Evolutionary conservation across 2,113 vertebrate genomes (phyloP).

Genomic region (Micromys minutus): DNA sequence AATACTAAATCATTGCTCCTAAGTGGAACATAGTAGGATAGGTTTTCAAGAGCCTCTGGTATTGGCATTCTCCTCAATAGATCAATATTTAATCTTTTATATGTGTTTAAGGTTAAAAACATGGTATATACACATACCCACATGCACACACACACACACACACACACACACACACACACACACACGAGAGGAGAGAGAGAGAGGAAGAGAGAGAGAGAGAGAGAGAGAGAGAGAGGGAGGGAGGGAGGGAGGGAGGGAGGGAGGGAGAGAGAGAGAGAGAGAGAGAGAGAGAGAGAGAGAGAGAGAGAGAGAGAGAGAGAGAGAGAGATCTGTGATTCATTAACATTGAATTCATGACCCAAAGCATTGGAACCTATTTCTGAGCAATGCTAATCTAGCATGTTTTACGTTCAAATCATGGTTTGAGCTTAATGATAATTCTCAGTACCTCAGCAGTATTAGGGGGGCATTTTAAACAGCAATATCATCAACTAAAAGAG

Average conservation of each 20-base stretch:
- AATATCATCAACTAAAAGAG: background rate
- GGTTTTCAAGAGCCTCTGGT: background rate
- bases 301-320: background rate
- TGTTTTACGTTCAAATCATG: background rate
- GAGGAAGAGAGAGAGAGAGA: background rate
- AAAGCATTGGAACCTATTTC: background rate
- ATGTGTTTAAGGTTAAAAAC: background rate
- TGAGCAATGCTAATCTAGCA: background rate
- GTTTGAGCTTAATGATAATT: background rate
- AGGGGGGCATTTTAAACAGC: background rate
- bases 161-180: background rate
- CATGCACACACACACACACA: background rate
- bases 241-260: background rate
- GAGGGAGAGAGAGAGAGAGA: too few relatives aligned
- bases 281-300: too few relatives aligned
- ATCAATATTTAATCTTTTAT: conserved; percentile 26
- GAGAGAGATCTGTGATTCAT: background rate
- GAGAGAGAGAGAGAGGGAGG: background rate
- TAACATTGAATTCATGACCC: background rate
- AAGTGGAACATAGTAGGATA: background rate
- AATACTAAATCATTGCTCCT: background rate
- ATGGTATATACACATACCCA: too few relatives aligned
- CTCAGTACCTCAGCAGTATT: background rate
- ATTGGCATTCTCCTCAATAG: background rate
- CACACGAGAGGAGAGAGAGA: too few relatives aligned